Conservation (phyloP, 2,888 invertebrate species). For the Athrips mouffetella region DNA sequence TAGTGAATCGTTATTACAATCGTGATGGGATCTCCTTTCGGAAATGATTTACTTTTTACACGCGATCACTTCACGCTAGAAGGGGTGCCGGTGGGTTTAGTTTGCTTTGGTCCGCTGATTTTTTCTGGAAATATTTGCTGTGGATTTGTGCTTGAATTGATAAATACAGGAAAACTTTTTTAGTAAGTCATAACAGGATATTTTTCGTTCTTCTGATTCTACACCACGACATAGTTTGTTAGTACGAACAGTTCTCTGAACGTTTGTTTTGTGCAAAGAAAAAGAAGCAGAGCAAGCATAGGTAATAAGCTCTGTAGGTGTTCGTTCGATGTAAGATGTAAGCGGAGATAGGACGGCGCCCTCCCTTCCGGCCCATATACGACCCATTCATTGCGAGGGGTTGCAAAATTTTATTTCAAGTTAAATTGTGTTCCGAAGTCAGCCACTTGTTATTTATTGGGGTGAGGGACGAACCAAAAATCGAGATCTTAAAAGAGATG, state of each 20-base stretch:
- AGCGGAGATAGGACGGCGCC: conserved; percentile 53
- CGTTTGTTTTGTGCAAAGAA: not conserved
- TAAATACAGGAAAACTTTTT: too few relatives aligned
- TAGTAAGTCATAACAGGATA: too few relatives aligned
- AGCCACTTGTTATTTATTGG: conserved; percentile 65
- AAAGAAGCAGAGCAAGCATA: conserved; percentile 22
- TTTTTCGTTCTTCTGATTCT: too few relatives aligned
- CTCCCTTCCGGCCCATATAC: conserved; percentile 64
- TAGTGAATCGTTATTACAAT: conserved; percentile 39
- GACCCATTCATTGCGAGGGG: conserved; percentile 60
- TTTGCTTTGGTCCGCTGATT: not conserved
- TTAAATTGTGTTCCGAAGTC: conserved; percentile 72
- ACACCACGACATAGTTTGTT: too few relatives aligned
- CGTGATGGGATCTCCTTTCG: conserved; percentile 28
- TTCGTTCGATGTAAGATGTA: conserved; percentile 34
- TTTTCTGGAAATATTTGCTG: not conserved
- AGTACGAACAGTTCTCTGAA: too few relatives aligned
- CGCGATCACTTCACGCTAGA: conserved; percentile 11
- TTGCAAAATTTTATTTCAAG: conserved; percentile 74
- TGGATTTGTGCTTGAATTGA: too few relatives aligned
- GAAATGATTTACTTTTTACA: conserved; percentile 27
- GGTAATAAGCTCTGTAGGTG: conserved; percentile 59
- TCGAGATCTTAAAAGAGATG: conserved; percentile 3
- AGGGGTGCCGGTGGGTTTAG: conserved; percentile 4
- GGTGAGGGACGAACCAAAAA: conserved; percentile 32